phyloP scores from a whole-genome alignment of 1,140 invertebrate genomes.

The Lordiphosa clarofinis region DNA sequence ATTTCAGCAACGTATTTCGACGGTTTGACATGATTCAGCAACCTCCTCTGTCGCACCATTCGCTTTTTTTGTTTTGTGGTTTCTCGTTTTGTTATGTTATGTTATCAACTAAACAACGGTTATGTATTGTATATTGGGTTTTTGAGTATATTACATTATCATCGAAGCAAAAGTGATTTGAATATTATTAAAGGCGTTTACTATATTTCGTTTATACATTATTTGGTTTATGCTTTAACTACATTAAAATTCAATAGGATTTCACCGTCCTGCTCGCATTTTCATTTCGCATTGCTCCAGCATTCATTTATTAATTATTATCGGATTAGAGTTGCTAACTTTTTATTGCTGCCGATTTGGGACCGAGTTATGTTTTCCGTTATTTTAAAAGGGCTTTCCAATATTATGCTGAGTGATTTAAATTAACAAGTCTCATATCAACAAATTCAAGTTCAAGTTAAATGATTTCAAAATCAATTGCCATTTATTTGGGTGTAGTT shows the following conservation, averaged over 20 bases:
- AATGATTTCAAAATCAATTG: slow-evolving; percentile 44
- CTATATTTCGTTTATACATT: slow-evolving; percentile 70
- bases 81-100: slow-evolving; percentile 33
- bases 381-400: slow-evolving; percentile 14
- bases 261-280: slow-evolving; percentile 69
- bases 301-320: slow-evolving; percentile 17
- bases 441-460: slow-evolving; percentile 59
- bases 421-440: slow-evolving; percentile 51
- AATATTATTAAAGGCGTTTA: slow-evolving; percentile 74
- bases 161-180: slow-evolving; percentile 71
- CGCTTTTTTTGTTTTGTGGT: slow-evolving; percentile 32
- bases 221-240: slow-evolving; percentile 61
- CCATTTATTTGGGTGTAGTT: slow-evolving; percentile 39
- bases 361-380: slow-evolving; percentile 12
- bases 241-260: slow-evolving; percentile 69
- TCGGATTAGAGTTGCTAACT: slow-evolving; percentile 18
- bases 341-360: slow-evolving; percentile 47
- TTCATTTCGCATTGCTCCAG: slow-evolving; percentile 24
- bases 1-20: slow-evolving; percentile 74
- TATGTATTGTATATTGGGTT: slow-evolving; percentile 49
- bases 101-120: slow-evolving; percentile 71
- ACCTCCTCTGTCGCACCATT: slow-evolving; percentile 73
- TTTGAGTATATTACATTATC: slow-evolving; percentile 74
- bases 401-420: slow-evolving; percentile 12
- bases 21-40: slow-evolving; percentile 70